Base-by-base conservation (phyloP, 2,113 vertebrate genomes). In the Equus przewalskii region DNA sequence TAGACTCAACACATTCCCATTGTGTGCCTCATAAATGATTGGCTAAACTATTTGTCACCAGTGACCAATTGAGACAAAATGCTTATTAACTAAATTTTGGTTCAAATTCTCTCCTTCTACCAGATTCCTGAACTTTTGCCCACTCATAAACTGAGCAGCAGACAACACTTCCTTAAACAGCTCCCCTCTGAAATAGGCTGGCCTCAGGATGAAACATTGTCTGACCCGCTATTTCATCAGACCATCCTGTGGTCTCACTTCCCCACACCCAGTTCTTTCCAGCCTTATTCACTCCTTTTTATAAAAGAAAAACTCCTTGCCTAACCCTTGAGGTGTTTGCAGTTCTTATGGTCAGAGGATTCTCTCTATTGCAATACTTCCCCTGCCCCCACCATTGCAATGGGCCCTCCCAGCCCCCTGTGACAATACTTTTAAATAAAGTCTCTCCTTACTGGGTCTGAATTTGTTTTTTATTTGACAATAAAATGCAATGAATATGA, bases 401-500 rank as follows among this genome's bases (percentile, higher is more conserved):
- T 5, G 28, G 18, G 73, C 15, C 4, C 26, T 49, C 41, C 13
- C 44, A 0, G 7, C 4, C 41, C 33, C 12, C 7, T 15, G 21
- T n/a, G 44, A 46, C 26, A 69, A 70, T 69, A 65, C 8, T 73
- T 58, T 56, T 56, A 51, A 70, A 36, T 78, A 33, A 87, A 28
- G 7, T 33, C 7, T 83, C 1, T 75, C 21, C 41, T 69, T 28
- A 51, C 13, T 15, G 65, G 58, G 3, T 54, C 14, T 91, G 26
- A 54, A 46, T 93, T 86, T 83, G 13, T 21, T 83, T 64, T 84
- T 46, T 30, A 70, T 75, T 88, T 85, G 22, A 46, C 18, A 83
- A 51, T 78, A 78, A 73, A 86, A 92, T 60, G 18, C 6, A 94
- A 80, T 62, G 22, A 96, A 89, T 91, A 95, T 90, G 41, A 94